phyloP scores from a whole-genome alignment of 2,888 invertebrate genomes.

The Limnephilus rhombicus region DNA sequence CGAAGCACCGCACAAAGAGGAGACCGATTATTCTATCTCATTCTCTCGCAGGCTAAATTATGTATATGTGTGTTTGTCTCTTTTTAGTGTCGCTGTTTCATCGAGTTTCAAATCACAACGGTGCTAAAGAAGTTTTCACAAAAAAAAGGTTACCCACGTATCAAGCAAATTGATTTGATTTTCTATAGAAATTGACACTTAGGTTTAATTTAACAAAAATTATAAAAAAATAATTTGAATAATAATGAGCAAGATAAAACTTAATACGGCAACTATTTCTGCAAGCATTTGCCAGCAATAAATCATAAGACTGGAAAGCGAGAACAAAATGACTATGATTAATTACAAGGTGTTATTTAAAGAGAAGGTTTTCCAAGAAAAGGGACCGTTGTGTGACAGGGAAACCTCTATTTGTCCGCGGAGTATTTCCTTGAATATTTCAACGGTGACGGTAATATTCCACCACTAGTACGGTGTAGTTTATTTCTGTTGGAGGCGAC shows the following conservation, averaged over 20 bases:
- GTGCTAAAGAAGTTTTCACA: too few relatives aligned
- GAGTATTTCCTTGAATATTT: constrained; percentile 28
- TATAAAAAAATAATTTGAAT: neutral
- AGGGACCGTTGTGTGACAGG: neutral
- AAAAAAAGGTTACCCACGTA: neutral
- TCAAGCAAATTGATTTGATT: neutral
- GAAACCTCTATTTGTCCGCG: constrained; percentile 9
- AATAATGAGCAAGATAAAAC: neutral
- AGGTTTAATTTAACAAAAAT: neutral
- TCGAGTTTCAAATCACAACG: too few relatives aligned
- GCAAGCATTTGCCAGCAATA: neutral
- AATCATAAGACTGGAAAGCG: neutral
- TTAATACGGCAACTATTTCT: neutral
- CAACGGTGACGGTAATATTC: neutral
- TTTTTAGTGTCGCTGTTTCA: too few relatives aligned
- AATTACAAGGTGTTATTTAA: constrained; percentile 15
- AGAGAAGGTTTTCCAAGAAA: constrained; percentile 14
- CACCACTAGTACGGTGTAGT: neutral
- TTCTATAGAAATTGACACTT: neutral
- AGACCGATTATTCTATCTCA: too few relatives aligned
- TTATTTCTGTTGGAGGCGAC: constrained; percentile 26
- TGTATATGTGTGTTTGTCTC: too few relatives aligned
- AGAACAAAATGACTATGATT: neutral
- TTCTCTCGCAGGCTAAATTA: too few relatives aligned
- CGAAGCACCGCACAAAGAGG: too few relatives aligned